These are phyloP conservation scores for Eupeodes corollae DNA, from an alignment of 1,140 invertebrate species.

Conservation along the genomic window DNA sequence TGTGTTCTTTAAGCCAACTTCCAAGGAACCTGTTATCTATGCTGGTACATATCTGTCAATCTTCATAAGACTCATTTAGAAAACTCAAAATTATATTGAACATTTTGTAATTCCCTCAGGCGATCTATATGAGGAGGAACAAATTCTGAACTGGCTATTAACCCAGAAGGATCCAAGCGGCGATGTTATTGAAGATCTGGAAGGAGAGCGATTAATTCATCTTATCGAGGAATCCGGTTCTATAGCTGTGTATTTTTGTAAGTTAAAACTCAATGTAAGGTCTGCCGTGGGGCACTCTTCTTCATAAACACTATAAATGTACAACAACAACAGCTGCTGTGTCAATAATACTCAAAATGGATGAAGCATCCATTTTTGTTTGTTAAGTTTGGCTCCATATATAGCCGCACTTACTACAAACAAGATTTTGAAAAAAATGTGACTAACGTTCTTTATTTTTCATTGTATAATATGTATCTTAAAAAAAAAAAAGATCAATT, in stretches of 20 bases:
- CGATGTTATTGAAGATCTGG: conserved; percentile 80
- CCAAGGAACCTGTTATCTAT: conserved; percentile 86
- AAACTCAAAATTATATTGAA: not conserved
- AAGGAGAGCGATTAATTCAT: conserved; percentile 68
- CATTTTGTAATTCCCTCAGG: conserved; percentile 43
- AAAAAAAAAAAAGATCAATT: conserved; percentile 25
- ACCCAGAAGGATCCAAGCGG: conserved; percentile 83
- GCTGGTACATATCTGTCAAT: conserved; percentile 49
- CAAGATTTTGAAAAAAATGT: no score
- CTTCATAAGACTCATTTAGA: not conserved
- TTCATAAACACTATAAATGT: not conserved
- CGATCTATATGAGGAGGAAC: conserved; percentile 79
- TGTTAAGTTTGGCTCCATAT: no score
- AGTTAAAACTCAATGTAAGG: conserved; percentile 39
- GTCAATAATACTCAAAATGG: conserved; percentile 3
- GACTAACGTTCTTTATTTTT: conserved; percentile 2
- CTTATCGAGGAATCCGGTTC: conserved; percentile 73
- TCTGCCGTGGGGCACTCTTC: not conserved
- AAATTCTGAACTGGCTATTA: conserved; percentile 78
- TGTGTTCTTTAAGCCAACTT: conserved; percentile 76
- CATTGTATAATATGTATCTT: conserved; percentile 12
- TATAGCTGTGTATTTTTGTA: conserved; percentile 86
- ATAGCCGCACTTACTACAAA: no score
- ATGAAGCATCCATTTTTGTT: not conserved
- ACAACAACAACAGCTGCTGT: not conserved